Base-by-base conservation (phyloP, 2,797 vertebrate genomes). In the Calcarius lapponicus region DNA sequence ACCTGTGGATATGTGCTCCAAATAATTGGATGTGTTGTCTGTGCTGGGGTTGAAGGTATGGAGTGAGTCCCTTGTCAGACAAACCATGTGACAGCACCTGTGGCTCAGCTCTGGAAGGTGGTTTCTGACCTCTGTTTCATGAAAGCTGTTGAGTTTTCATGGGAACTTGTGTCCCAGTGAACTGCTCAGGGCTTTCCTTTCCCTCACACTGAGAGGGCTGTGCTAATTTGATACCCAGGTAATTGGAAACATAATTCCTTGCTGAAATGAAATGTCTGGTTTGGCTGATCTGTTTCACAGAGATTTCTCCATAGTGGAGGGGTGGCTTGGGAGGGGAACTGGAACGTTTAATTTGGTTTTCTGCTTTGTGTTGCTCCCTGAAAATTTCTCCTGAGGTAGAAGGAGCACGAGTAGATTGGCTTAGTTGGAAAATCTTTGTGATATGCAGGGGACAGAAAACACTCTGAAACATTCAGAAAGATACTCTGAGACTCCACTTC, bases 1-100 rank as follows among this genome's bases (percentile, higher is more conserved):
- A 18, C 48, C 25, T 9, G 0, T 53, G 42, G 60, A 19, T 60
- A 21, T 21, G 50, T 43, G 43, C 28, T 60, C 80, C 62, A 18
- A 2, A 19, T 47, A 16, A 7, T 11, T 12, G 19, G 43, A 2
- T 10, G 21, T 29, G 7, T 21, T 60, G 36, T 67, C 13, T 26
- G 32, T 32, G 19, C 64, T 70, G 15, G 26, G 43, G 34, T 7
- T 74, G 64, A 13, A 45, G 71, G 32, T 15, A 3, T 3, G 24
- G 51, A 11, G 18, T 1, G 7, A 57, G 19, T 57, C 64, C 36
- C 62, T 47, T 42, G 26, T 58, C 31, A 13, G 2, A 1, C 28
- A 17, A 7, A 11, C 26, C 7, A 0, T 1, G 3, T 40, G 47
- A 2, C 31, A 19, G 56, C 40, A 18, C 8, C 1, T 0, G 1